Percentiles rank a stretch among this genome's conserved stretches.
Conservation (phyloP, 1,140 invertebrate genomes). For the Sycophila sp. region DNA sequence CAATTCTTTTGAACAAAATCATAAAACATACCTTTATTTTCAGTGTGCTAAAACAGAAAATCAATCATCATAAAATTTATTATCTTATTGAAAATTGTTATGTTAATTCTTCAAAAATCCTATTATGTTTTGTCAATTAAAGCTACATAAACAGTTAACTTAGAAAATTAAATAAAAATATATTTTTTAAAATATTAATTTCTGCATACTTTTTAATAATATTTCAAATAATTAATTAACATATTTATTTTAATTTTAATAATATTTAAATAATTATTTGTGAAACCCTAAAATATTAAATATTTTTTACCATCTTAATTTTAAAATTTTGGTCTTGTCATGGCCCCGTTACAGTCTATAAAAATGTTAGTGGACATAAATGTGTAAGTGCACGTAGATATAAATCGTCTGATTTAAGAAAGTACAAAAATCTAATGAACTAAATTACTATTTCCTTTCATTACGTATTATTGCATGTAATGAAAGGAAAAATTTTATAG, state of each 20-base stretch:
- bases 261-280: too few species aligned
- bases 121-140: not conserved
- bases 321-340: too few species aligned
- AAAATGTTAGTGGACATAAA: not conserved
- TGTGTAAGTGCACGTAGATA: not conserved
- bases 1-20: not conserved
- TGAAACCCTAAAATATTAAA: too few species aligned
- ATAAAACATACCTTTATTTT: slow-evolving; percentile 7
- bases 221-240: not conserved
- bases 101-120: not conserved
- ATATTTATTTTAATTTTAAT: too few species aligned
- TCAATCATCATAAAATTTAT: slow-evolving; percentile 12
- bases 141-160: not conserved
- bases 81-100: not conserved
- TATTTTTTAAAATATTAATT: not conserved
- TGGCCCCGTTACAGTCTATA: too few species aligned
- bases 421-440: slow-evolving; percentile 10
- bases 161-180: not conserved
- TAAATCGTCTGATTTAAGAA: not conserved
- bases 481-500: too few species aligned
- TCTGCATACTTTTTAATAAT: not conserved
- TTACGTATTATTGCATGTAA: slow-evolving; percentile 1
- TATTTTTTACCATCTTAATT: too few species aligned
- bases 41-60: not conserved
- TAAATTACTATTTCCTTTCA: too few species aligned